These are phyloP conservation scores for Sipha maydis DNA, from an alignment of 2,888 invertebrate genomes.

Conservation along the genomic window DNA sequence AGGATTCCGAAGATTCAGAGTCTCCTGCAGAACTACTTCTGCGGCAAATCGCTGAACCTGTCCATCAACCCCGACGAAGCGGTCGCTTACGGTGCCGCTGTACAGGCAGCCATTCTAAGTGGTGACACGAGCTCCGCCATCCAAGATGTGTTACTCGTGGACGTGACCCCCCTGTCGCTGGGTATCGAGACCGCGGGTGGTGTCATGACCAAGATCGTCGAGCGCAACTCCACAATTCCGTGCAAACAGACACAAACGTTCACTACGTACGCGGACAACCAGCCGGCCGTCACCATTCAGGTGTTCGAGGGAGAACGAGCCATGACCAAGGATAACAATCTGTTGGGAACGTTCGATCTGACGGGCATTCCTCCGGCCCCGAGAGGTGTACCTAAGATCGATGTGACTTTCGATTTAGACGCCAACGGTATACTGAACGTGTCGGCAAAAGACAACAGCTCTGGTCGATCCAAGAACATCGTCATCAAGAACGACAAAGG, in stretches of 20 bases:
- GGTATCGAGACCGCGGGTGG: slow-evolving; percentile 78
- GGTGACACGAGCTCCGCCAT: too few species aligned
- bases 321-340: slow-evolving; percentile 89
- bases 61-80: slow-evolving; percentile 70
- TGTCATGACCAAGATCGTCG: slow-evolving; percentile 74
- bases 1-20: slow-evolving; percentile 82
- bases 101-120: slow-evolving; percentile 74
- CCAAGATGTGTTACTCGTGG: too few species aligned
- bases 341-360: slow-evolving; percentile 80
- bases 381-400: slow-evolving; percentile 80
- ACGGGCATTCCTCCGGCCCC: slow-evolving; percentile 77
- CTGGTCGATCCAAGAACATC: slow-evolving; percentile 68
- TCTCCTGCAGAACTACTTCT: slow-evolving; percentile 75
- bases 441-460: slow-evolving; percentile 52
- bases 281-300: slow-evolving; percentile 87
- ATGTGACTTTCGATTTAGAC: slow-evolving; percentile 84
- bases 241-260: slow-evolving; percentile 78
- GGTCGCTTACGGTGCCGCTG: slow-evolving; percentile 67
- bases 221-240: slow-evolving; percentile 65
- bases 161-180: slow-evolving; percentile 69
- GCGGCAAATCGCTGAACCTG: slow-evolving; percentile 77
- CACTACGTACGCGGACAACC: slow-evolving; percentile 92
- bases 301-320: slow-evolving; percentile 70
- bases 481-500: slow-evolving; percentile 70
- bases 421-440: slow-evolving; percentile 82